Base-by-base conservation (phyloP, 2,113 vertebrate genomes). In the Oceanodroma tethys region DNA sequence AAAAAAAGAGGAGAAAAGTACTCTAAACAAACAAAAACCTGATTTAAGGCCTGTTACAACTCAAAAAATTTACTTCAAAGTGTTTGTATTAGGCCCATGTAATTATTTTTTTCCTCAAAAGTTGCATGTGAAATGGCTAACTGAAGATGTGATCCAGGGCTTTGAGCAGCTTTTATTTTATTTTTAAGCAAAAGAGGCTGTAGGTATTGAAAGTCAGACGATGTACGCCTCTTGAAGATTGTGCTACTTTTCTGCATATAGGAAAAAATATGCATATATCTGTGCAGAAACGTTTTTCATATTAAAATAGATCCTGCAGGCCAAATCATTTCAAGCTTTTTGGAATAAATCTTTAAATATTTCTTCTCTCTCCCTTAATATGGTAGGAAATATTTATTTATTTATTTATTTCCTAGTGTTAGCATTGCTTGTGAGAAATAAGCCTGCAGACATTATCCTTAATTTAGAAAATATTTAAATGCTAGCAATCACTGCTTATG, bases 291-390 rank as follows among this genome's bases (percentile, higher is more conserved):
- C 55, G 15, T 42, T 96, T 97, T 96, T 83, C n/a, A 74, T 74
- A 95, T 84, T 91, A 91, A 96, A 95, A 93, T 42, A 68, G 63
- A 86, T 95, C 82, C 95, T 95, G n/a, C 58, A 91, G 85, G 87
- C 66, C 71, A 93, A 93, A 90, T 83, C 15, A 79, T 75, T 88
- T 82, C 56, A 68, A 87, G 52, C 36, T 92, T 97, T 95, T 96
- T 71, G 53, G 74, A 92, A 86, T 78, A 90, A 95, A 90, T 87
- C 42, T 86, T 95, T 73, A 87, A 90, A 74, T 53, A 86, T 91
- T 94, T 87, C 76, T 74, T 81, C 63, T 62, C 27, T 81, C 8
- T 68, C 22, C n/a, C 21, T 82, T 76, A 89, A 84, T 7, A 21
- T 55, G 92, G 52, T 66, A 53, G 11, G 20, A n/a, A n/a, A n/a